These are phyloP conservation scores for Ciona savignyi DNA, from an alignment of 23 tunicate genomes.

Conservation along the genomic window DNA sequence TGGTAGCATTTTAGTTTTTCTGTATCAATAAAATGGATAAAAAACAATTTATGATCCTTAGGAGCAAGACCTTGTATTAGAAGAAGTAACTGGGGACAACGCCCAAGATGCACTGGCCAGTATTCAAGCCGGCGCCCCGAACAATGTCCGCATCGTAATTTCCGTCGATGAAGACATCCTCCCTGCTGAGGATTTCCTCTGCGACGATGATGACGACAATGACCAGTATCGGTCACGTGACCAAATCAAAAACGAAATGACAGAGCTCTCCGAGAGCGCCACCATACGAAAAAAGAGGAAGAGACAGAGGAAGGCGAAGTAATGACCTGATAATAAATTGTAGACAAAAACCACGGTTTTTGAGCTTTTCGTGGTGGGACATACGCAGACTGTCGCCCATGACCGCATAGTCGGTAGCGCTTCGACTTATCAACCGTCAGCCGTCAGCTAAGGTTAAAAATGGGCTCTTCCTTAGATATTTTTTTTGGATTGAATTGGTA, in stretches of 20 bases:
- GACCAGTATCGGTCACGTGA: slow-evolving; percentile 82
- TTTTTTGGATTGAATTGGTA: no score
- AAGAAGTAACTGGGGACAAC: slow-evolving; percentile 5
- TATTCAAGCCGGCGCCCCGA: slow-evolving; percentile 7
- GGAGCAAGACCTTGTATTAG: not conserved
- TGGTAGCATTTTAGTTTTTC: not conserved
- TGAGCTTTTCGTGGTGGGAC: no score
- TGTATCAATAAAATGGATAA: not conserved
- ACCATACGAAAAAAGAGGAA: slow-evolving; percentile 23
- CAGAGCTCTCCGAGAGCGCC: slow-evolving; percentile 19
- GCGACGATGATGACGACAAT: slow-evolving; percentile 65
- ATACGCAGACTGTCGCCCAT: no score
- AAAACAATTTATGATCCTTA: not conserved
- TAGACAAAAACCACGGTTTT: no score
- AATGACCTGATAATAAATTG: not conserved
- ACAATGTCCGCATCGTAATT: slow-evolving; percentile 38
- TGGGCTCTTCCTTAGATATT: no score
- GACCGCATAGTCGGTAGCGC: no score
- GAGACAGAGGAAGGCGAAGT: not conserved
- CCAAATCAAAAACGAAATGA: slow-evolving; percentile 27
- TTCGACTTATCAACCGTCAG: no score
- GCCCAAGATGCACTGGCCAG: slow-evolving; percentile 20
- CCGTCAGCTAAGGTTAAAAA: no score
- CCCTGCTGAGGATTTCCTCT: slow-evolving; percentile 55
- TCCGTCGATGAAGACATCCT: slow-evolving; percentile 49